Conservation (phyloP, 2,797 vertebrate genomes). For the Phoebastria nigripes region DNA sequence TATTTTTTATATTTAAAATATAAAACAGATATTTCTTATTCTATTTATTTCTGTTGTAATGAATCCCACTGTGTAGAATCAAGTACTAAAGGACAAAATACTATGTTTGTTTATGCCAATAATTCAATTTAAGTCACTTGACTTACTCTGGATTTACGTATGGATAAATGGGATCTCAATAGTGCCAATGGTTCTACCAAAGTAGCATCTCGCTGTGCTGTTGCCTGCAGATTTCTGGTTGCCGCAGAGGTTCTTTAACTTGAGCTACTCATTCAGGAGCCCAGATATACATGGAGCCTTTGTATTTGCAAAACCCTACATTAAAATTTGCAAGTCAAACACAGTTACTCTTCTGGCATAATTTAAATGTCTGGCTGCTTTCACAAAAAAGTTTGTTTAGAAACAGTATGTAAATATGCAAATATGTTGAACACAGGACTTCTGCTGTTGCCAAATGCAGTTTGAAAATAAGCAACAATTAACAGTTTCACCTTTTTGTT, state of each 20-base stretch:
- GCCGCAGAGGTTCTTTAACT: not conserved
- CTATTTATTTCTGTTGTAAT: not conserved
- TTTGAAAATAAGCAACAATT: not conserved
- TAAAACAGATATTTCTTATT: not conserved
- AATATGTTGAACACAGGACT: not conserved
- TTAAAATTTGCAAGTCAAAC: not conserved
- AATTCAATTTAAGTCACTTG: not conserved
- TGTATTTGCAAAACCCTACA: not conserved
- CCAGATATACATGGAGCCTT: not conserved
- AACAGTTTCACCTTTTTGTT: not conserved
- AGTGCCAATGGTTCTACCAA: not conserved
- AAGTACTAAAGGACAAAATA: not conserved
- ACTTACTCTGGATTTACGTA: not conserved
- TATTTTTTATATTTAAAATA: not conserved
- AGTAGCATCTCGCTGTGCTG: not conserved
- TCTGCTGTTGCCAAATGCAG: not conserved
- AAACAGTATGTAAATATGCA: not conserved
- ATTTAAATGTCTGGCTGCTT: not conserved
- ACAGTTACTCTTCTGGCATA: not conserved
- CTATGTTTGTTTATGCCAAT: accelerated
- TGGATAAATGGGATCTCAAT: not conserved
- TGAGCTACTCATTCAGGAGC: not conserved
- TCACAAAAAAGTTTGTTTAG: not conserved
- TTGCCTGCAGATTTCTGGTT: not conserved
- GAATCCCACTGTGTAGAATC: not conserved